Evolutionary conservation across 2,888 invertebrate genomes (phyloP).

Genomic region (Chloromyia formosa): DNA sequence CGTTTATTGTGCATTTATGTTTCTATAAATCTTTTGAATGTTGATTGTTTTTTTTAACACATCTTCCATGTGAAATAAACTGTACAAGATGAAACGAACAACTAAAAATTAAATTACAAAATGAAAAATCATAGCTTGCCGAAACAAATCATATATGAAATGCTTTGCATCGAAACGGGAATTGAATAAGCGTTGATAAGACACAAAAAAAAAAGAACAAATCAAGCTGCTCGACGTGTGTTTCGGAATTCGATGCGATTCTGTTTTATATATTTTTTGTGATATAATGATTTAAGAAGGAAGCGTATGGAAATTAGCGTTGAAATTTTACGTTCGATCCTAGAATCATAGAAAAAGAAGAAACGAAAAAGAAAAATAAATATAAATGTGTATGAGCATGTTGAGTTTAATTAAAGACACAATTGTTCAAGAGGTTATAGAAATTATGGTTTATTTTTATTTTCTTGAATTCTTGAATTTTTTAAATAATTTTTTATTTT

Average conservation of each 20-base stretch:
- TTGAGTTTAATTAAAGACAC: conserved; percentile 7
- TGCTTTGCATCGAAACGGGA: no score
- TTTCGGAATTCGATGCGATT: neutral
- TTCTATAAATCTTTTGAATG: no score
- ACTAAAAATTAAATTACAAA: no score
- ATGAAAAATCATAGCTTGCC: no score
- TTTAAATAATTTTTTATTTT: conserved; percentile 16
- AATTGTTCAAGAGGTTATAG: conserved; percentile 9
- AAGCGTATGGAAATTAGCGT: conserved; percentile 43
- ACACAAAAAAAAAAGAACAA: neutral
- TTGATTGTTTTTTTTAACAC: no score
- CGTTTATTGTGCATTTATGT: no score
- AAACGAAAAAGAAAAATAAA: conserved; percentile 35
- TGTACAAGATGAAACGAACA: no score
- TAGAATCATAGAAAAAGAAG: conserved; percentile 47
- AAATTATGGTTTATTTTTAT: conserved; percentile 35
- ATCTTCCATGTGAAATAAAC: no score
- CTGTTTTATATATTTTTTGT: neutral
- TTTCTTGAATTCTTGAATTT: no score
- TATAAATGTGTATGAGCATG: neutral
- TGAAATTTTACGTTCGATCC: conserved; percentile 49
- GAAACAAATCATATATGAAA: no score
- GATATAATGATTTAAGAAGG: conserved; percentile 14
- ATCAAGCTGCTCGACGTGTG: conserved; percentile 4
- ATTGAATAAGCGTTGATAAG: conserved; percentile 1